Conservation (phyloP, 1,140 invertebrate species). For the Zelostemma sp. region DNA sequence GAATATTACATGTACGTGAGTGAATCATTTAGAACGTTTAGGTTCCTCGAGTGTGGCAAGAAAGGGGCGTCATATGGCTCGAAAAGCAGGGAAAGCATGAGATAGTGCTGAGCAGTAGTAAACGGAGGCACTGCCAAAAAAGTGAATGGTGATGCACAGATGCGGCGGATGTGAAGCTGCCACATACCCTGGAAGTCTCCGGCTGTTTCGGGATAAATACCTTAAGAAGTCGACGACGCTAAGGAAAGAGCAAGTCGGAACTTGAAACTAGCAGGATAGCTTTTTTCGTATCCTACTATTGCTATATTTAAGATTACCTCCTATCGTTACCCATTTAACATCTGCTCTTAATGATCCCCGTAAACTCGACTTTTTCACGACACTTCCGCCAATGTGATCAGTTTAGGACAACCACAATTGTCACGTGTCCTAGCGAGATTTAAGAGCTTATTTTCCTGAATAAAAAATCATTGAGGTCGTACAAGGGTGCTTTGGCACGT, state of each 20-base stretch:
- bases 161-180: constrained; percentile 62
- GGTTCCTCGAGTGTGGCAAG: constrained; percentile 17
- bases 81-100: constrained; percentile 38
- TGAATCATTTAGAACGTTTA: constrained; percentile 44
- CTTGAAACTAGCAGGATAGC: constrained; percentile 1
- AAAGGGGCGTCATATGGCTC: constrained; percentile 33
- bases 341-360: constrained; percentile 29
- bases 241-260: neutral
- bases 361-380: constrained; percentile 11
- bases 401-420: neutral
- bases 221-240: constrained; percentile 19
- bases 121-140: constrained; percentile 48
- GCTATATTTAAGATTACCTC: constrained; percentile 36
- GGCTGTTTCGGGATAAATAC: constrained; percentile 35
- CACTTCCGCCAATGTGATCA: neutral
- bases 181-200: constrained; percentile 27
- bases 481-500: neutral
- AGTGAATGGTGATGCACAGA: constrained; percentile 62
- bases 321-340: constrained; percentile 23
- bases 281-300: constrained; percentile 8
- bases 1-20: constrained; percentile 19
- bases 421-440: neutral
- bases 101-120: constrained; percentile 46
- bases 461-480: neutral
- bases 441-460: neutral